A percentile compares a stretch with the other conserved stretches of the same genome.
Evolutionary conservation across 2,888 invertebrate species (phyloP).

Genomic region (Carterocephalus palaemon): DNA sequence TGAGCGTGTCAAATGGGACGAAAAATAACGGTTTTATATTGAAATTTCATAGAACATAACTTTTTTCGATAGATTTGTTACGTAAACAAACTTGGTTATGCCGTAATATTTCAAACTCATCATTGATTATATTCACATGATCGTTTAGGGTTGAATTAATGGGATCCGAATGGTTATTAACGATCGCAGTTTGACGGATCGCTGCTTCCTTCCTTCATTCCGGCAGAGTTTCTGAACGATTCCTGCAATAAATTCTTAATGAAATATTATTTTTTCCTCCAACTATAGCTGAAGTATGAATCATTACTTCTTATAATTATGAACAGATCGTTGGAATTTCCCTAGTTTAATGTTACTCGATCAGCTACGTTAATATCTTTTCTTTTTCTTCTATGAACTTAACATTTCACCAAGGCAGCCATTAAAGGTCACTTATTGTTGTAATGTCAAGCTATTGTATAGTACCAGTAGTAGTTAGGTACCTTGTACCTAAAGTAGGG

Average conservation of each 20-base stretch:
- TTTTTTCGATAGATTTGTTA: conserved; percentile 23
- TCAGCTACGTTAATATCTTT: too few relatives aligned
- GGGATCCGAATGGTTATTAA: conserved; percentile 6
- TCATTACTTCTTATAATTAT: too few relatives aligned
- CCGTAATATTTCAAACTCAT: conserved; percentile 8
- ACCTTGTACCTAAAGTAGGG: background rate
- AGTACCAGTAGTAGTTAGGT: conserved; percentile 7
- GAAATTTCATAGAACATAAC: conserved; percentile 35
- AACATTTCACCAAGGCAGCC: conserved; percentile 35
- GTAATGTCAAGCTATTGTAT: conserved; percentile 31
- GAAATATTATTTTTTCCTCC: too few relatives aligned
- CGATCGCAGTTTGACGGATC: background rate
- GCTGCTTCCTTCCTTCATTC: background rate
- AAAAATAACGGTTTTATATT: conserved; percentile 45
- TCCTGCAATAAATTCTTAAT: background rate
- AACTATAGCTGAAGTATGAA: too few relatives aligned
- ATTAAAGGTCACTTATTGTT: conserved; percentile 50
- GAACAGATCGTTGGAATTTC: too few relatives aligned
- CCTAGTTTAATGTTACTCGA: too few relatives aligned
- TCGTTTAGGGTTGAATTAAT: conserved; percentile 1
- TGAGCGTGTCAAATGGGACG: conserved; percentile 49
- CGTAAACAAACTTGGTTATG: conserved; percentile 1
- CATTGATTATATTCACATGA: background rate
- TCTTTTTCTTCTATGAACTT: conserved; percentile 8
- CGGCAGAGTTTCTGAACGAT: background rate